These are phyloP conservation scores for Drosophila rubida DNA, from an alignment of 2,888 invertebrate species.

Conservation along the genomic window DNA sequence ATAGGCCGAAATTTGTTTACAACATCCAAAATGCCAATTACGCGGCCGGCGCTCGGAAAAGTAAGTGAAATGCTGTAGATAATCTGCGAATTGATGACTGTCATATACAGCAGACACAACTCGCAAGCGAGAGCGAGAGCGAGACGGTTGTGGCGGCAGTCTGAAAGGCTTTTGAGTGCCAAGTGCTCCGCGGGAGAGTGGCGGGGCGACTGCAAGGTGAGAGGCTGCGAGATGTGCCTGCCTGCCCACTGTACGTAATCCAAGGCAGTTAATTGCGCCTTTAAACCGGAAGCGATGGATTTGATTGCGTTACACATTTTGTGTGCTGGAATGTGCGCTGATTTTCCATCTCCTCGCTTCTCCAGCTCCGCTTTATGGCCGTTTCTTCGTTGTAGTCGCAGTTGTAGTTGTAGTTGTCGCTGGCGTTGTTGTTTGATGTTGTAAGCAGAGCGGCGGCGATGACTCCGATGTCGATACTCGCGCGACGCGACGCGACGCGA, in stretches of 20 bases:
- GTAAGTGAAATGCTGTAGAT: slow-evolving; percentile 72
- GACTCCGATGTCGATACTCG: slow-evolving; percentile 45
- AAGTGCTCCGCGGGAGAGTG: slow-evolving; percentile 43
- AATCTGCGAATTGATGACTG: slow-evolving; percentile 74
- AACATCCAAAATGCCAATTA: slow-evolving; percentile 71
- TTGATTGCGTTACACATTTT: slow-evolving; percentile 81
- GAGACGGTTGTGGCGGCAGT: slow-evolving; percentile 27
- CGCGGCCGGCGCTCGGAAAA: slow-evolving; percentile 36
- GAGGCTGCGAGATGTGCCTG: slow-evolving; percentile 42
- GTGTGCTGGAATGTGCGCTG: slow-evolving; percentile 77
- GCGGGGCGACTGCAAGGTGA: slow-evolving; percentile 14
- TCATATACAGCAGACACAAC: slow-evolving; percentile 51
- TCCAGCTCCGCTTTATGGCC: slow-evolving; percentile 29
- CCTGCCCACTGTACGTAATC: slow-evolving; percentile 63
- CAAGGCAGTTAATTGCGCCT: slow-evolving; percentile 79
- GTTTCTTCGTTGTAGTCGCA: slow-evolving; percentile 7
- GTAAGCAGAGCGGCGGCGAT: slow-evolving; percentile 56
- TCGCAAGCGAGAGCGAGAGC: slow-evolving; percentile 4
- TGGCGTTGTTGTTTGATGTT: slow-evolving; percentile 31
- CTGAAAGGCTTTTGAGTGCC: slow-evolving; percentile 35
- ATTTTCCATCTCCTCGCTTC: slow-evolving; percentile 49
- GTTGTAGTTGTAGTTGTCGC: slow-evolving; percentile 34
- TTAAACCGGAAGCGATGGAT: slow-evolving; percentile 81
- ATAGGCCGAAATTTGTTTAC: slow-evolving; percentile 68
- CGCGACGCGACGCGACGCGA: slow-evolving; percentile 17